Conservation (phyloP, 2,797 vertebrate genomes). For the Chaunax sp. region DNA sequence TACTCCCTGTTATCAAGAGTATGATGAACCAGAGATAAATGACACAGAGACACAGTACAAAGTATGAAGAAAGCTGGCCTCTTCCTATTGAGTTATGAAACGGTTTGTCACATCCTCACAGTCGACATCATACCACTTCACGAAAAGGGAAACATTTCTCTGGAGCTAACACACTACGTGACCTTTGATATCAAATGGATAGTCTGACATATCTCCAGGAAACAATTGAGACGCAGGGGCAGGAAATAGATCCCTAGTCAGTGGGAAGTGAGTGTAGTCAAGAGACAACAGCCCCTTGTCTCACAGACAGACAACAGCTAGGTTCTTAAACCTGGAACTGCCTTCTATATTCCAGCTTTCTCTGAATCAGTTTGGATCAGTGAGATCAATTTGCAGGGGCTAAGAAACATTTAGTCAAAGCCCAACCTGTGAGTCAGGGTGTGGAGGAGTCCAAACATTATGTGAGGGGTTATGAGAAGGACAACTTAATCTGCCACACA, state of each 20-base stretch:
- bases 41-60: conserved; percentile 3
- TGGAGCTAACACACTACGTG: conserved; percentile 4
- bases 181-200: conserved; percentile 33
- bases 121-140: conserved; percentile 3
- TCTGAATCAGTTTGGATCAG: neutral
- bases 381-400: neutral
- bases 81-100: neutral
- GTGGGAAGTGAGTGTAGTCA: too few species aligned
- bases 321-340: neutral
- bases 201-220: conserved; percentile 10
- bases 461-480: too few species aligned
- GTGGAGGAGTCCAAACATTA: neutral
- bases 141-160: neutral
- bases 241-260: neutral
- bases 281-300: neutral
- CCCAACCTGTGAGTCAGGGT: neutral
- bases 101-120: conserved; percentile 15
- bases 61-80: conserved; percentile 9
- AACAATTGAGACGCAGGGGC: conserved; percentile 14
- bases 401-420: neutral
- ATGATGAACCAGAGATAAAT: conserved; percentile 51
- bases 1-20: conserved; percentile 35
- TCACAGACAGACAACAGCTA: neutral
- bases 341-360: neutral
- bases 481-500: too few species aligned